Evolutionary conservation across 1,140 invertebrate species (phyloP).

Genomic region (Drosophila sucinea): DNA sequence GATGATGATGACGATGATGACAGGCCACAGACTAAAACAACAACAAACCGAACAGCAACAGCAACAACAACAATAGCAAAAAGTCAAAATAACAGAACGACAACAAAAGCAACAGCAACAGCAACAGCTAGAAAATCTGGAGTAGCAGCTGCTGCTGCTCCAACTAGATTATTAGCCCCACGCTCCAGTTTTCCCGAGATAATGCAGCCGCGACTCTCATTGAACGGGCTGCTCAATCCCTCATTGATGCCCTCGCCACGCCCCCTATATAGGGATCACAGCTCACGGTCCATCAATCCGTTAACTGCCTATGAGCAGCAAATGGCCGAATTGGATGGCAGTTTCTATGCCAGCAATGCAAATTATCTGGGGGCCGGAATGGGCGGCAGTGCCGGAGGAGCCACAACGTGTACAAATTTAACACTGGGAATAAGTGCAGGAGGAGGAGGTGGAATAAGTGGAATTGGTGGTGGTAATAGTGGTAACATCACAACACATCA

Average conservation of each 20-base stretch:
- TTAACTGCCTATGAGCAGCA: constrained; percentile 78
- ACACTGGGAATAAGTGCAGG: constrained; percentile 40
- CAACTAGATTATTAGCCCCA: constrained; percentile 49
- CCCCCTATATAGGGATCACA: constrained; percentile 74
- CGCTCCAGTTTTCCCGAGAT: constrained; percentile 73
- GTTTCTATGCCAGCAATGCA: constrained; percentile 75
- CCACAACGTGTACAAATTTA: constrained; percentile 67
- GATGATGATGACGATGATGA: constrained; percentile 30
- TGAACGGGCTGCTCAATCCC: constrained; percentile 78
- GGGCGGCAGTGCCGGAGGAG: constrained; percentile 67
- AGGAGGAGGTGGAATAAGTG: constrained; percentile 3
- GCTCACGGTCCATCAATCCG: constrained; percentile 79
- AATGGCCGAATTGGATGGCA: constrained; percentile 78
- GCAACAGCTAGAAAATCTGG: constrained; percentile 25
- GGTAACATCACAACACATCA: constrained; percentile 17
- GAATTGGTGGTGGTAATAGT: constrained; percentile 25
- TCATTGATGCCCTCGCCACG: constrained; percentile 80
- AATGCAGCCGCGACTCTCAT: constrained; percentile 79
- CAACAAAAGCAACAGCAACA: constrained; percentile 34
- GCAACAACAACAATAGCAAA: constrained; percentile 35
- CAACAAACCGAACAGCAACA: constrained; percentile 35
- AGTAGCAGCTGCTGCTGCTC: constrained; percentile 23
- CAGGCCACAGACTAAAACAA: constrained; percentile 45
- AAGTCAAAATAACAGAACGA: constrained; percentile 24
- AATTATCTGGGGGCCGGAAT: constrained; percentile 69